Evolutionary conservation across 2,888 invertebrate genomes (phyloP).

Genomic region (Acanthosepion pharaonis): DNA sequence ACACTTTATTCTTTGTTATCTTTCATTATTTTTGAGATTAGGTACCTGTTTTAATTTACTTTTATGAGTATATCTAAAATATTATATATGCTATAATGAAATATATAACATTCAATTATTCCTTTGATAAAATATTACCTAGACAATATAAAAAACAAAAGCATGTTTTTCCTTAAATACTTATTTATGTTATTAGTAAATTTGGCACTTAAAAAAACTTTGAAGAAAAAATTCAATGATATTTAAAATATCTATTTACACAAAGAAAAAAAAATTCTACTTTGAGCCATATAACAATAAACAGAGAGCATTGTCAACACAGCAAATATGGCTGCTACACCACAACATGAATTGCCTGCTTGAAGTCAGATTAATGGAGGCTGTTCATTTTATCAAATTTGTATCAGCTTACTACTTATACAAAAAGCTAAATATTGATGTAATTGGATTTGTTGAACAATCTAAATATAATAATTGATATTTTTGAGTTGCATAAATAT

Average conservation of each 20-base stretch:
- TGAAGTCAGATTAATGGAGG: neutral
- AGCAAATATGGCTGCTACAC: conserved; percentile 8
- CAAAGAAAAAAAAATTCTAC: neutral
- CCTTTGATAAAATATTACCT: neutral
- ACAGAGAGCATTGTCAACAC: conserved; percentile 7
- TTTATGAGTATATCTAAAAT: neutral
- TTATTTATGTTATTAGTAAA: neutral
- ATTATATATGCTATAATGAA: neutral
- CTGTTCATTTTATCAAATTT: neutral
- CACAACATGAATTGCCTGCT: neutral
- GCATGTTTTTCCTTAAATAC: neutral
- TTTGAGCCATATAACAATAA: neutral
- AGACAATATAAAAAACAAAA: neutral
- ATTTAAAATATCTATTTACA: neutral
- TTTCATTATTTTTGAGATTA: neutral
- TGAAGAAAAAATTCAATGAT: neutral
- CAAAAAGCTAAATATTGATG: neutral
- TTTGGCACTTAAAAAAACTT: neutral
- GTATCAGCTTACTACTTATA: neutral
- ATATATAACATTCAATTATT: neutral
- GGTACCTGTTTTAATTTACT: neutral
- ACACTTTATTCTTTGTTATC: neutral
- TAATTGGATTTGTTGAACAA: neutral
- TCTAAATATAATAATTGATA: neutral
- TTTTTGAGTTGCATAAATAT: neutral